Conservation (phyloP, 2,888 invertebrate genomes). For the Tubulanus polymorphus region DNA sequence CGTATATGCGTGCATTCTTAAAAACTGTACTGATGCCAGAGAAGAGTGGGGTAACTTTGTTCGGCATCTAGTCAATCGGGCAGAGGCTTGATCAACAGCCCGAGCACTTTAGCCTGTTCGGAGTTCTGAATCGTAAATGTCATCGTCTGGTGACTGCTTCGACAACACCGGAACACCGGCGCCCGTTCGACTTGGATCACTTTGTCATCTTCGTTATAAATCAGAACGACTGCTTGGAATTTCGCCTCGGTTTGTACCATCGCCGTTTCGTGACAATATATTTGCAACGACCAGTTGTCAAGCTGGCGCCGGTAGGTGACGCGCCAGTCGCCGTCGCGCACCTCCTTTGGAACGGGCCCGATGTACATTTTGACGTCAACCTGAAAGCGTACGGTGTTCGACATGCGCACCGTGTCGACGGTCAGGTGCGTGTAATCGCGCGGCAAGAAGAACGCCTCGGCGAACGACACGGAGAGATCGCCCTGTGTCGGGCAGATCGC, state of each 20-base stretch:
- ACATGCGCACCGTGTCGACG: slow-evolving; percentile 50
- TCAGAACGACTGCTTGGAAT: slow-evolving; percentile 42
- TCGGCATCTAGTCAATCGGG: slow-evolving; percentile 20
- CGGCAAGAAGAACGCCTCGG: slow-evolving; percentile 41
- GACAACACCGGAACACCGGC: slow-evolving; percentile 30
- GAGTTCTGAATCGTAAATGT: slow-evolving; percentile 31
- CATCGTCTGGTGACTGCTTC: slow-evolving; percentile 39
- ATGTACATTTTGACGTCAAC: slow-evolving; percentile 50
- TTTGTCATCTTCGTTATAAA: slow-evolving; percentile 44
- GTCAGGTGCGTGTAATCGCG: slow-evolving; percentile 46
- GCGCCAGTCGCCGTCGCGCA: slow-evolving; percentile 50
- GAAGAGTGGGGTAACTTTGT: slow-evolving; percentile 10
- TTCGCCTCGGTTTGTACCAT: slow-evolving; percentile 43
- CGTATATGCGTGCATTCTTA: no score
- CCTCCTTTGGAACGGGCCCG: slow-evolving; percentile 45
- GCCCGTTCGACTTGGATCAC: slow-evolving; percentile 48
- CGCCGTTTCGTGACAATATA: slow-evolving; percentile 50
- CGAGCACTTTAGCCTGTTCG: slow-evolving; percentile 39
- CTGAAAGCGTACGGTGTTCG: slow-evolving; percentile 50
- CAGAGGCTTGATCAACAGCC: slow-evolving; percentile 45
- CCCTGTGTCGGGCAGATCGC: slow-evolving; percentile 46
- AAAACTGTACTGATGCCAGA: no score
- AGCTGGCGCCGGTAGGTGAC: slow-evolving; percentile 49
- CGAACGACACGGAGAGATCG: slow-evolving; percentile 37
- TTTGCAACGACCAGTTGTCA: slow-evolving; percentile 43